phyloP scores from a whole-genome alignment of 2,888 invertebrate genomes.

The Embidobia sp. region DNA sequence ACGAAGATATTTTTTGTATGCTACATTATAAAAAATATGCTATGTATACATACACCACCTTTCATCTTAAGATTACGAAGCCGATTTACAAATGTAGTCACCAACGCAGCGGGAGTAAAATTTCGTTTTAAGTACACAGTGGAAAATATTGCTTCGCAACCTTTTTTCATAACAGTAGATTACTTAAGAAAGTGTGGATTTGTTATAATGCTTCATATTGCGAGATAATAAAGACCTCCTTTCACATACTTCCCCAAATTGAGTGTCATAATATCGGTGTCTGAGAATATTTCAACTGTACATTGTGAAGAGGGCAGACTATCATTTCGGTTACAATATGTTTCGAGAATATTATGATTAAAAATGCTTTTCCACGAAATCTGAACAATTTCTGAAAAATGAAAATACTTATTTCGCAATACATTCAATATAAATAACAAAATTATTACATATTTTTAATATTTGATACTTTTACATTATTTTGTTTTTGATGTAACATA shows the following conservation, averaged over 20 bases:
- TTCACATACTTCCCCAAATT: conserved; percentile 46
- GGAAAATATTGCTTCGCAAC: conserved; percentile 51
- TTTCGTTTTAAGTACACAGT: conserved; percentile 40
- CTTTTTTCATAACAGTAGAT: conserved; percentile 62
- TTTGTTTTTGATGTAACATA: too few relatives aligned
- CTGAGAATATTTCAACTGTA: conserved; percentile 31
- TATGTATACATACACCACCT: too few relatives aligned
- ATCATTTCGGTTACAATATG: conserved; percentile 17
- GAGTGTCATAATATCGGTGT: conserved; percentile 51
- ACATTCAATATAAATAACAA: too few relatives aligned
- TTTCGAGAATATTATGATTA: conserved; percentile 1
- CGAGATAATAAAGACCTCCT: conserved; percentile 50
- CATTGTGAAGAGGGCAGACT: conserved; percentile 19
- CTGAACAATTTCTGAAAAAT: neutral
- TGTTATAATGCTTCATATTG: conserved; percentile 50
- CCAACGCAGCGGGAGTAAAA: conserved; percentile 13
- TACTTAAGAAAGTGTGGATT: conserved; percentile 51
- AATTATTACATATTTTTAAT: too few relatives aligned
- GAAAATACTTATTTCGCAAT: too few relatives aligned
- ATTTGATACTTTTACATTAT: too few relatives aligned
- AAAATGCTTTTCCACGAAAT: neutral
- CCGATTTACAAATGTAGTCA: conserved; percentile 30
- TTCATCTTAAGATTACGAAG: conserved; percentile 18
- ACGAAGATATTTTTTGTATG: too few relatives aligned
- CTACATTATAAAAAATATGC: too few relatives aligned